Base-by-base conservation (phyloP, 1,140 invertebrate genomes). In the Drosophila rufa region DNA sequence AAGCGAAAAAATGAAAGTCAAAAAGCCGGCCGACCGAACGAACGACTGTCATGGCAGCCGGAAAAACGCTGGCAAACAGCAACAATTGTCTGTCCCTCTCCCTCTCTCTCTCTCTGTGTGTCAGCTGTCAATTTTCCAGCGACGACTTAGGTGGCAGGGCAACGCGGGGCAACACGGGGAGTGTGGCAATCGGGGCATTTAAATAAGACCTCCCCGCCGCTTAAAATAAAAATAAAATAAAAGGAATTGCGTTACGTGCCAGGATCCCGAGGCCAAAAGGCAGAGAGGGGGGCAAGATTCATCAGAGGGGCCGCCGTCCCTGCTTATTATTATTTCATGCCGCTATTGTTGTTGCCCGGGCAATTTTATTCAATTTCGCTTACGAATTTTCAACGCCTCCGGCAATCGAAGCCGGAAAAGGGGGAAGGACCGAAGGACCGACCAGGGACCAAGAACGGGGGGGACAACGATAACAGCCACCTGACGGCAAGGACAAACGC, bases 301-400 rank as follows among this genome's bases (percentile, higher is more conserved):
- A 46, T 30, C 61, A 17, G 7, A 62, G 33, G 19, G 33, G 17
- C 27, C 33, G 8, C 27, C 33, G 8, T 40, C 30, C 56, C 46
- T 71, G 66, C 66, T 82, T 82, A 82, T 82, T 82, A 82, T 82
- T 82, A 82, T 82, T 82, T 82, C 79, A 82, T 82, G 46, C 36
- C 56, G 38, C 51, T 67, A 51, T 62, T 62, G 58, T 36, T 65
- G 38, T 50, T 51, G 45, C 22, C 64, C 56, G 17, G 80, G 80
- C 80, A 82, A 82, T 82, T 82, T 82, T 59, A 82, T 82, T 82
- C 80, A 82, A 82, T 82, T 82, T 82, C 51, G 80, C 64, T 77
- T 80, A 78, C 58, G 68, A 78, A 82, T 82, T 78, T 82, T 82
- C 65, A 15, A 61, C 69, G 80, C 75, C 75, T 22, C 17, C 62